A percentile compares a stretch with the other conserved stretches of the same genome.
Evolutionary conservation across 2,797 vertebrate genomes (phyloP).

Genomic region (Cyclura pinguis): DNA sequence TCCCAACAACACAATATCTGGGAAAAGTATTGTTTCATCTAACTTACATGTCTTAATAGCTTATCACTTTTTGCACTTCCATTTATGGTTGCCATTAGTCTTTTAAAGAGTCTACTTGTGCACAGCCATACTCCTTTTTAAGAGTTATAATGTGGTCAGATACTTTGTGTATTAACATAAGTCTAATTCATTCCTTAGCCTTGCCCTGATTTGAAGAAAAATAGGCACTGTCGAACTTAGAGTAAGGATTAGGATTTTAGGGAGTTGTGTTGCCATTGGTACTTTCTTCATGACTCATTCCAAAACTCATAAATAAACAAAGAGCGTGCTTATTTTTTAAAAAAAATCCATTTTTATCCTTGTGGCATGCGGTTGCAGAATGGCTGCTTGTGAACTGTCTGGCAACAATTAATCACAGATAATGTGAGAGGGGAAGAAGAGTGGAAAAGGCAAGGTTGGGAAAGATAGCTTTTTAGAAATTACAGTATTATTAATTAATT

Average conservation of each 20-base stretch:
- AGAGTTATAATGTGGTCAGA: neutral
- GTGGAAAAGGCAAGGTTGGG: too few relatives aligned
- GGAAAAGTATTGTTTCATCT: neutral
- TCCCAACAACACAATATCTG: neutral
- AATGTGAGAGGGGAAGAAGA: neutral
- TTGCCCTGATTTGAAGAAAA: slow-evolving; percentile 15
- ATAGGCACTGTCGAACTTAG: slow-evolving; percentile 18
- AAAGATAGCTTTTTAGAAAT: neutral
- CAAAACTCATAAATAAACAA: slow-evolving; percentile 6
- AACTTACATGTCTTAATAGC: neutral
- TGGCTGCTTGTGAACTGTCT: neutral
- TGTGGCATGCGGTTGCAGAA: neutral
- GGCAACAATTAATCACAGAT: neutral
- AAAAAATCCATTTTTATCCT: neutral
- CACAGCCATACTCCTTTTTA: neutral
- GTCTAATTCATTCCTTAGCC: slow-evolving; percentile 3
- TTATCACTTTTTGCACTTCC: neutral
- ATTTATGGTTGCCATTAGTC: neutral
- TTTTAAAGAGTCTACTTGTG: neutral
- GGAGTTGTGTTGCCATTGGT: neutral
- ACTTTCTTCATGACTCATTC: neutral
- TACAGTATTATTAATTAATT: too few relatives aligned
- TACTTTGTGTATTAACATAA: neutral
- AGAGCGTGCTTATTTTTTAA: neutral
- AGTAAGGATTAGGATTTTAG: slow-evolving; percentile 15